Conservation (phyloP, 2,113 vertebrate genomes). For the Anhinga anhinga region DNA sequence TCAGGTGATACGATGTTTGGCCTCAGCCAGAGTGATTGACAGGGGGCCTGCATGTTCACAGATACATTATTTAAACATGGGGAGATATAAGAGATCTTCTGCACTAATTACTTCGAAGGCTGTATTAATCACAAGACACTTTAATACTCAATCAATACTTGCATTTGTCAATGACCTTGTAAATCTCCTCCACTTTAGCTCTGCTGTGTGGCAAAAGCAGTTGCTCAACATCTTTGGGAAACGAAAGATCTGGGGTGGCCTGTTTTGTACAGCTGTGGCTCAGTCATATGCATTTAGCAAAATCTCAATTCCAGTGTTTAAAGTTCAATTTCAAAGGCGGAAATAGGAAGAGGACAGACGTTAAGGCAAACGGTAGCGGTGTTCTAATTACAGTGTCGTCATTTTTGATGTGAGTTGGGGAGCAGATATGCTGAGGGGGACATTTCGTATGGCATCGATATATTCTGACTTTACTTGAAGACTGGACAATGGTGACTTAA, state of each 20-base stretch:
- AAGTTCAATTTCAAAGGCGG: background rate
- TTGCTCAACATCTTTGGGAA: background rate
- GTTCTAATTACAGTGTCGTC: background rate
- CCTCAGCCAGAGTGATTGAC: slow-evolving; percentile 79
- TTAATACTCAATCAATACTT: slow-evolving; percentile 75
- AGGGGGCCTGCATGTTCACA: slow-evolving; percentile 58
- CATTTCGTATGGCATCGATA: accelerated
- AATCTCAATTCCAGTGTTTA: background rate
- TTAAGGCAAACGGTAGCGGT: background rate
- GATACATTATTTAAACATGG: slow-evolving; percentile 76
- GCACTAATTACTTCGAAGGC: slow-evolving; percentile 71
- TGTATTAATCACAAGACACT: slow-evolving; percentile 74
- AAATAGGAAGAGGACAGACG: background rate
- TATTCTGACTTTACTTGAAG: background rate
- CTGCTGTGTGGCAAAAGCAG: background rate
- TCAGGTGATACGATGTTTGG: slow-evolving; percentile 75
- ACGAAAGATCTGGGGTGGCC: background rate
- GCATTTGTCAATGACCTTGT: slow-evolving; percentile 71
- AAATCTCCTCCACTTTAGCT: slow-evolving; percentile 62
- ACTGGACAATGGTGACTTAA: accelerated
- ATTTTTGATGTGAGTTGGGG: background rate
- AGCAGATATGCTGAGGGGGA: background rate
- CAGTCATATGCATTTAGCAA: accelerated
- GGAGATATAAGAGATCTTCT: slow-evolving; percentile 65
- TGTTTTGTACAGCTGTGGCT: background rate